These are phyloP conservation scores for Rugalucina vietnamica DNA, from an alignment of 2,888 invertebrate genomes.

Conservation along the genomic window DNA sequence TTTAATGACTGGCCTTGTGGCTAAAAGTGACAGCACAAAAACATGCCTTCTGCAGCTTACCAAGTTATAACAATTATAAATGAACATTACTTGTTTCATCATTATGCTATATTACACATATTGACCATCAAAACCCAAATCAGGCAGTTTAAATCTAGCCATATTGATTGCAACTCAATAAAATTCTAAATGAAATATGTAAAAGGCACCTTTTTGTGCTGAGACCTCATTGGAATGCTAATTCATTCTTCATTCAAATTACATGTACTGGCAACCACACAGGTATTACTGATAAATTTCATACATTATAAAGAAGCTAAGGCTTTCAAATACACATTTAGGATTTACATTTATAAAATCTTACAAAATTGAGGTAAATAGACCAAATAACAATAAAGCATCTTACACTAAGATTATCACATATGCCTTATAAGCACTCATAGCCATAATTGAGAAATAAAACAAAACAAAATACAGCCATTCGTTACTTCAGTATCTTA, in stretches of 20 bases:
- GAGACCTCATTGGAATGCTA: not conserved
- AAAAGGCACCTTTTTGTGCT: too few relatives aligned
- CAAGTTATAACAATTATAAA: too few relatives aligned
- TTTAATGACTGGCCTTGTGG: not conserved
- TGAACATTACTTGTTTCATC: too few relatives aligned
- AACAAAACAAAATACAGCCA: not conserved
- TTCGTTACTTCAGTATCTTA: not conserved
- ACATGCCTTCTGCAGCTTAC: too few relatives aligned
- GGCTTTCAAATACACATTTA: not conserved
- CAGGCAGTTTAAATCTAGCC: too few relatives aligned
- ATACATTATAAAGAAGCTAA: not conserved
- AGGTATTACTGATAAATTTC: slow-evolving; percentile 2
- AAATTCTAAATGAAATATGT: too few relatives aligned
- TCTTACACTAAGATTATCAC: not conserved
- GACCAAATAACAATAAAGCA: slow-evolving; percentile 5
- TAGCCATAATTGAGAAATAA: not conserved
- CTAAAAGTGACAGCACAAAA: not conserved
- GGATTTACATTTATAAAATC: not conserved
- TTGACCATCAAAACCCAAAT: too few relatives aligned
- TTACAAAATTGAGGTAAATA: not conserved
- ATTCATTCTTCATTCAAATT: too few relatives aligned
- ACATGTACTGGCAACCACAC: not conserved
- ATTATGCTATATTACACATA: too few relatives aligned
- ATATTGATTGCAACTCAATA: too few relatives aligned
- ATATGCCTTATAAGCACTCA: not conserved